Evolutionary conservation across 35 echinoderm and acorn worm species (phyloP).

Genomic region (Stichopus chloronotus): DNA sequence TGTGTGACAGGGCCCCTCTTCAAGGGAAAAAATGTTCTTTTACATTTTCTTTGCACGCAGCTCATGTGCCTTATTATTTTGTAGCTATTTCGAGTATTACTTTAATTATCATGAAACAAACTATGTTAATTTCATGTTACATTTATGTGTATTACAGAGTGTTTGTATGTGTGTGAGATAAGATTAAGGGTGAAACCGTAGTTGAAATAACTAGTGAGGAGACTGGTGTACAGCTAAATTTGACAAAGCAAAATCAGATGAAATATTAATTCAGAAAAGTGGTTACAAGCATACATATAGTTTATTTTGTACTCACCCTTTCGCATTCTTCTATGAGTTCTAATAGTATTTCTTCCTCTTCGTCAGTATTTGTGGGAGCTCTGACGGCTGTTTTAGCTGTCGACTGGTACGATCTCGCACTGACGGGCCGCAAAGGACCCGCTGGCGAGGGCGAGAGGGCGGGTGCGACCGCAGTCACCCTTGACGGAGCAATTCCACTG

Average conservation of each 20-base stretch:
- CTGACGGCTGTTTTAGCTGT: constrained; percentile 32
- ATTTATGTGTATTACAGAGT: too few species aligned
- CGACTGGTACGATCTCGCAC: constrained; percentile 58
- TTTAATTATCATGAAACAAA: too few species aligned
- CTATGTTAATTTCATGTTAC: too few species aligned
- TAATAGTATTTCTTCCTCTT: constrained; percentile 40
- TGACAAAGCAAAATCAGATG: neutral
- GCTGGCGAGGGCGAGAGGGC: constrained; percentile 34
- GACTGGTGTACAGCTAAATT: too few species aligned
- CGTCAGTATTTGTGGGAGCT: neutral
- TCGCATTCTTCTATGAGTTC: constrained; percentile 56
- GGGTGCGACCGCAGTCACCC: constrained; percentile 59
- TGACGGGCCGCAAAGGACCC: constrained; percentile 44
- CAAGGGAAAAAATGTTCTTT: too few species aligned
- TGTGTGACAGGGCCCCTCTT: too few species aligned
- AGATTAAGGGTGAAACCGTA: too few species aligned
- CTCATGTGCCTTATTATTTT: too few species aligned
- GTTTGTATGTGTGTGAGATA: too few species aligned
- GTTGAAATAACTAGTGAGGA: too few species aligned
- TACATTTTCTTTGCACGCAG: too few species aligned
- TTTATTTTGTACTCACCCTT: constrained; percentile 25
- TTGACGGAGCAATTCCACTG: constrained; percentile 49
- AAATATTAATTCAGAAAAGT: neutral
- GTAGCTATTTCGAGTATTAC: too few species aligned
- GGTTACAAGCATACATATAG: neutral